A percentile compares a stretch with the other conserved stretches of the same genome.
phyloP scores from a whole-genome alignment of 2,888 invertebrate species.

The Stenolophus ochropezus region DNA sequence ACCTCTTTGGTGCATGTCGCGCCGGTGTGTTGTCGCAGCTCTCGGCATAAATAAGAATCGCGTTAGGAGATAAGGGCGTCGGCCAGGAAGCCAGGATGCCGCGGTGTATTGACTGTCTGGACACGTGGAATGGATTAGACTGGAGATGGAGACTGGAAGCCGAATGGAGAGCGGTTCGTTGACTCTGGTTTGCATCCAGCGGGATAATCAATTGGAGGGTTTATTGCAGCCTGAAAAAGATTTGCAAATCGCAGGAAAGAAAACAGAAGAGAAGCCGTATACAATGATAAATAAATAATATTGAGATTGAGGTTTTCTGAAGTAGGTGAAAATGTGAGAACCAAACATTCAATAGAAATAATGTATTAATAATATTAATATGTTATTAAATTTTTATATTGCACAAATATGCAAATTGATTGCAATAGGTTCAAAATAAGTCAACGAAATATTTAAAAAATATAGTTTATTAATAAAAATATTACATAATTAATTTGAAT shows the following conservation, averaged over 20 bases:
- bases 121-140: conserved; percentile 41
- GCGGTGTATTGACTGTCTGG: conserved; percentile 38
- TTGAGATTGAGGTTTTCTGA: too few species aligned
- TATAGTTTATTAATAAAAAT: too few species aligned
- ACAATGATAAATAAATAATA: too few species aligned
- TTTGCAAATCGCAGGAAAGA: not conserved
- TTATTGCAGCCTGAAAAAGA: not conserved
- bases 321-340: too few species aligned
- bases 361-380: too few species aligned
- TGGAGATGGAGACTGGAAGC: not conserved
- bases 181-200: conserved; percentile 27
- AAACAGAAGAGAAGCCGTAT: not conserved
- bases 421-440: too few species aligned
- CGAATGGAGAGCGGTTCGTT: conserved; percentile 10
- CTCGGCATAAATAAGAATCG: conserved; percentile 41
- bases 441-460: too few species aligned
- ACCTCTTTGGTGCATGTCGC: not conserved
- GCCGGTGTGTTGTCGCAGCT: not conserved
- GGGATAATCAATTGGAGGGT: not conserved
- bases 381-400: too few species aligned
- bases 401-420: too few species aligned
- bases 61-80: conserved; percentile 30
- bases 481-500: too few species aligned
- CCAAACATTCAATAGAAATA: too few species aligned
- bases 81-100: not conserved